Conservation (phyloP, 23 tunicate species). For the Clavelina lepadiformis region DNA sequence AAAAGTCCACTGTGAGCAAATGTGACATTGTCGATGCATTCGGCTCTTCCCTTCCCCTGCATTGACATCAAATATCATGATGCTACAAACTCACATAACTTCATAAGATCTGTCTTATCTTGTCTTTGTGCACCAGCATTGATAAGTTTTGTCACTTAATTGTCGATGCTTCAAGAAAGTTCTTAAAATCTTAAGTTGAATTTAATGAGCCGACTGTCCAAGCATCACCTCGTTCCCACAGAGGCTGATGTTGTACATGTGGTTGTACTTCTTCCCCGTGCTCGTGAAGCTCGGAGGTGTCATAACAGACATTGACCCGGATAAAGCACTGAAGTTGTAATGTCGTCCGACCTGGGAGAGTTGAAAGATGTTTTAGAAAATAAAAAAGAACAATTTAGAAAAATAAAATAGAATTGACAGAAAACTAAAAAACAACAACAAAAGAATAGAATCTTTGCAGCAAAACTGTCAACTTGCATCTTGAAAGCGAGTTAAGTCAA, state of each 20-base stretch:
- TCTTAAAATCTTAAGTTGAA: constrained; percentile 2
- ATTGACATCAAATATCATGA: too few relatives aligned
- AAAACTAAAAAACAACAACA: too few relatives aligned
- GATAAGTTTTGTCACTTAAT: too few relatives aligned
- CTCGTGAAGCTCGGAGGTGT: constrained; percentile 70
- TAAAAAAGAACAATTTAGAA: too few relatives aligned
- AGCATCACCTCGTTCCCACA: constrained; percentile 79
- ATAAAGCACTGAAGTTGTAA: constrained; percentile 52
- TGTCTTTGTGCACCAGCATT: too few relatives aligned
- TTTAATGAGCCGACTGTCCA: neutral
- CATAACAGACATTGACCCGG: constrained; percentile 12
- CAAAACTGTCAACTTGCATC: too few relatives aligned
- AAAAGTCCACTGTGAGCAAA: constrained; percentile 9
- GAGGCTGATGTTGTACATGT: constrained; percentile 61
- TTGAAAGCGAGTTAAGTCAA: too few relatives aligned
- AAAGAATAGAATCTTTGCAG: too few relatives aligned
- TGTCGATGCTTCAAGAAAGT: too few relatives aligned
- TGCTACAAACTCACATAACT: too few relatives aligned
- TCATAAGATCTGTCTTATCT: too few relatives aligned
- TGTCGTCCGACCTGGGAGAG: constrained; percentile 7
- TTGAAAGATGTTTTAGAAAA: neutral
- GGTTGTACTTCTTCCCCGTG: constrained; percentile 68
- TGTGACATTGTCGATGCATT: constrained; percentile 59
- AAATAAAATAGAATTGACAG: too few relatives aligned
- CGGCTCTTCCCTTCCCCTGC: constrained; percentile 63